Evolutionary conservation across 23 tunicate genomes (phyloP).

Genomic region (Ascidia mentula): DNA sequence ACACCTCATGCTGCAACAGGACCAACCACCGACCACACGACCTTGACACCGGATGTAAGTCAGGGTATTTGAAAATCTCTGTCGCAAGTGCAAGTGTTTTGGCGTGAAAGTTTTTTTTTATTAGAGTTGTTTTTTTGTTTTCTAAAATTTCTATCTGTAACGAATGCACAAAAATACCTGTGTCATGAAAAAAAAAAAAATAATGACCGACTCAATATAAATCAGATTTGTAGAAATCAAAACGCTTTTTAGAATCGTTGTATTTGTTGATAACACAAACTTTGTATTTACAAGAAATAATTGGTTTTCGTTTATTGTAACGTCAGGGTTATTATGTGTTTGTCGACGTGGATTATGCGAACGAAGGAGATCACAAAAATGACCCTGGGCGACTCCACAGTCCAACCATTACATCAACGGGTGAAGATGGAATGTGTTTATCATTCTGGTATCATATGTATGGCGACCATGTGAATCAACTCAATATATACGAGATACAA

Average conservation of each 20-base stretch:
- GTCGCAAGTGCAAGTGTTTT: too few relatives aligned
- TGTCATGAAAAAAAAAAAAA: too few relatives aligned
- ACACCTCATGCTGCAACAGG: slow-evolving; percentile 50
- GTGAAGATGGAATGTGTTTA: slow-evolving; percentile 60
- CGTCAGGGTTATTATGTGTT: slow-evolving; percentile 87
- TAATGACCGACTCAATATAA: too few relatives aligned
- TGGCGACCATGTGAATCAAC: slow-evolving; percentile 62
- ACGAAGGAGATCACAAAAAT: slow-evolving; percentile 16
- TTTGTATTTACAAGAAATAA: too few relatives aligned
- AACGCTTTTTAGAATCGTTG: too few relatives aligned
- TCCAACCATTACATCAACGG: slow-evolving; percentile 40
- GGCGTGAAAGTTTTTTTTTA: too few relatives aligned
- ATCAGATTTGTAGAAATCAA: too few relatives aligned
- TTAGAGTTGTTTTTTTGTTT: too few relatives aligned
- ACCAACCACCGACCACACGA: slow-evolving; percentile 79
- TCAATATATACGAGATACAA: slow-evolving; percentile 38
- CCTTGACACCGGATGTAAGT: slow-evolving; percentile 51
- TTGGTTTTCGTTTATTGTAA: not conserved
- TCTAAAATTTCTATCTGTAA: too few relatives aligned
- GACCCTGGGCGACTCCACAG: slow-evolving; percentile 42
- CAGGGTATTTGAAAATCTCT: too few relatives aligned
- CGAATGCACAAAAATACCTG: too few relatives aligned
- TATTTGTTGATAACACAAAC: too few relatives aligned
- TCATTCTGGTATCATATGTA: slow-evolving; percentile 94
- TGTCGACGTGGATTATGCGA: slow-evolving; percentile 44